Percentiles rank a stretch among this genome's conserved stretches.
phyloP scores from a whole-genome alignment of 2,113 vertebrate genomes.

The Indicator indicator region DNA sequence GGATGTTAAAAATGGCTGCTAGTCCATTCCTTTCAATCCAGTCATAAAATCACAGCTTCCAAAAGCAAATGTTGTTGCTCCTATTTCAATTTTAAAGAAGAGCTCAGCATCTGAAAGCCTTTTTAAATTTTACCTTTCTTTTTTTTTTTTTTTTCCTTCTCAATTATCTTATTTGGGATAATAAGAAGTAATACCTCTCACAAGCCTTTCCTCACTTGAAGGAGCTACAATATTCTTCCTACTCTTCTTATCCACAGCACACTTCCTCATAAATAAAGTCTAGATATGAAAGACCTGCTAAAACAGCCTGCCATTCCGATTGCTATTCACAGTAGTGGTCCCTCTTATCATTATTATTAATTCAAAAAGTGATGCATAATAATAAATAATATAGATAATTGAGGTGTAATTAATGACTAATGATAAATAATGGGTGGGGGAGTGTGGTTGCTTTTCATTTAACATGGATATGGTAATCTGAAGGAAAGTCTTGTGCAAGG shows the following conservation, averaged over 20 bases:
- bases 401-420: slow-evolving; percentile 29
- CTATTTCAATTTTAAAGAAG: background rate
- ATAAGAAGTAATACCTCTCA: background rate
- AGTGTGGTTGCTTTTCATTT: background rate
- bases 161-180: background rate
- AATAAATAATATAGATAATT: slow-evolving; percentile 21
- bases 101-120: background rate
- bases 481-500: background rate
- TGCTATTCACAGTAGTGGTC: background rate
- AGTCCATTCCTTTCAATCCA: background rate
- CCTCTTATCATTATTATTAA: background rate
- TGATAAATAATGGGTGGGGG: background rate
- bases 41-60: background rate
- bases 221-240: slow-evolving; percentile 3
- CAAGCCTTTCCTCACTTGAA: background rate
- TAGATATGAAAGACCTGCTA: background rate
- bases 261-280: background rate
- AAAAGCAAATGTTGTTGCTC: background rate
- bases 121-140: background rate
- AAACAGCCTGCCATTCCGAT: background rate
- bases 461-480: background rate
- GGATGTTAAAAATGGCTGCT: background rate
- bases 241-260: background rate
- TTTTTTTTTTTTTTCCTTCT: background rate
- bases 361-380: slow-evolving; percentile 5